phyloP scores from a whole-genome alignment of 37 sponge, comb jelly and placozoan species.

The Axinella damicornis region DNA sequence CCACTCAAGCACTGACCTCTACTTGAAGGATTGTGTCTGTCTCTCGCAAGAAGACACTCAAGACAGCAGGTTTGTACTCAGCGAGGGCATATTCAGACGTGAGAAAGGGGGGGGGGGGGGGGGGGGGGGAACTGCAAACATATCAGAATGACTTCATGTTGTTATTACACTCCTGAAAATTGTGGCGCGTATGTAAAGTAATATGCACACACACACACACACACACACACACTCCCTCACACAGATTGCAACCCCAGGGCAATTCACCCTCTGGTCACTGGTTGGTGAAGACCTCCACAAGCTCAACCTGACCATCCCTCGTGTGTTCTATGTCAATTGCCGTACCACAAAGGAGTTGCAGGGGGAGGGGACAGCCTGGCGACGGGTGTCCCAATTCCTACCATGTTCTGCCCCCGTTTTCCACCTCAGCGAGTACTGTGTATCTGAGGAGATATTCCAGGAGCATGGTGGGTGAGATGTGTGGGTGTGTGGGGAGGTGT shows the following conservation, averaged over 20 bases:
- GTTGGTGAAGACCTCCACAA: slow-evolving; percentile 88
- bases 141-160: no score
- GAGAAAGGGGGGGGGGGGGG: no score
- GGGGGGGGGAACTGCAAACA: no score
- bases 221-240: no score
- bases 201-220: slow-evolving; percentile 4
- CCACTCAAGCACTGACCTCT: no score
- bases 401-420: slow-evolving; percentile 91
- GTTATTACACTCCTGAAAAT: no score
- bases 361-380: slow-evolving; percentile 86
- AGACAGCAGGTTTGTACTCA: no score
- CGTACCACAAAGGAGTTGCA: slow-evolving; percentile 76
- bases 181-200: no score
- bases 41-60: no score
- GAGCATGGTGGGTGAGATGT: slow-evolving; percentile 84
- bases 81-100: no score
- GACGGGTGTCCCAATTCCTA: slow-evolving; percentile 81
- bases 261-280: slow-evolving; percentile 90
- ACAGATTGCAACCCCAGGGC: slow-evolving; percentile 88
- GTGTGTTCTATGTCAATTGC: slow-evolving; percentile 97
- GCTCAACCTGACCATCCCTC: slow-evolving; percentile 85
- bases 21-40: no score
- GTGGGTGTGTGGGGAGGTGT: neutral
- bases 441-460: slow-evolving; percentile 94
- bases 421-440: slow-evolving; percentile 93